Conservation (phyloP, 2,113 vertebrate species). For the Nerophis ophidion region DNA sequence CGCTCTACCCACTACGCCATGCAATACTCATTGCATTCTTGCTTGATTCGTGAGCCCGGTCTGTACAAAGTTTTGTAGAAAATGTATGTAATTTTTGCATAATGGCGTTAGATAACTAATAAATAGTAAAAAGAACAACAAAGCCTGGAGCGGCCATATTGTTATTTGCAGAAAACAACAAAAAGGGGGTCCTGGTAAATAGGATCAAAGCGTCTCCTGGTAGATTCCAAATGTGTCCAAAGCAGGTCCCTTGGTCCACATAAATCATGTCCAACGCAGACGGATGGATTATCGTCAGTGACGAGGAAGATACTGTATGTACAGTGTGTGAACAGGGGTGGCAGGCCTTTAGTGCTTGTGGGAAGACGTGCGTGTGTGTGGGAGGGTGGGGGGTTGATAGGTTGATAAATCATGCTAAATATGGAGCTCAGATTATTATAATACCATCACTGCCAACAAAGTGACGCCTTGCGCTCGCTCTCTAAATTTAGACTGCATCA, state of each 20-base stretch:
- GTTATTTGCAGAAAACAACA: constrained; percentile 48
- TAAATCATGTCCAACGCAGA: constrained; percentile 44
- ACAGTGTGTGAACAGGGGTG: constrained; percentile 8
- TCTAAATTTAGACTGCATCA: constrained; percentile 1
- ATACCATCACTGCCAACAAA: constrained; percentile 2
- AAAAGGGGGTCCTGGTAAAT: constrained; percentile 49
- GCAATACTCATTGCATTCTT: no score
- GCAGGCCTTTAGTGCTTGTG: neutral
- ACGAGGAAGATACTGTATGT: constrained; percentile 21
- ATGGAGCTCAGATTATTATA: constrained; percentile 8
- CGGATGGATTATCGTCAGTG: constrained; percentile 51
- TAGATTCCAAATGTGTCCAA: constrained; percentile 51
- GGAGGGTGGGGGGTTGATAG: constrained; percentile 3
- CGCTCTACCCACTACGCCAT: no score
- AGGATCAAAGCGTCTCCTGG: constrained; percentile 48
- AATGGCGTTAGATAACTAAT: no score
- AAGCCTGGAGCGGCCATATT: constrained; percentile 28
- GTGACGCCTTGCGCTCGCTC: constrained; percentile 3
- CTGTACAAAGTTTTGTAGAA: no score
- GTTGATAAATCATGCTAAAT: constrained; percentile 32
- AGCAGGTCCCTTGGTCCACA: constrained; percentile 23
- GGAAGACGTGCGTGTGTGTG: neutral
- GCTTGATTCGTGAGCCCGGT: no score
- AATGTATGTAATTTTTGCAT: no score
- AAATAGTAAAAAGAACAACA: neutral